Evolutionary conservation across 2,113 vertebrate species (phyloP), one percentile per base, ranked within the genome.

Genomic region (Thymallus thymallus): DNA sequence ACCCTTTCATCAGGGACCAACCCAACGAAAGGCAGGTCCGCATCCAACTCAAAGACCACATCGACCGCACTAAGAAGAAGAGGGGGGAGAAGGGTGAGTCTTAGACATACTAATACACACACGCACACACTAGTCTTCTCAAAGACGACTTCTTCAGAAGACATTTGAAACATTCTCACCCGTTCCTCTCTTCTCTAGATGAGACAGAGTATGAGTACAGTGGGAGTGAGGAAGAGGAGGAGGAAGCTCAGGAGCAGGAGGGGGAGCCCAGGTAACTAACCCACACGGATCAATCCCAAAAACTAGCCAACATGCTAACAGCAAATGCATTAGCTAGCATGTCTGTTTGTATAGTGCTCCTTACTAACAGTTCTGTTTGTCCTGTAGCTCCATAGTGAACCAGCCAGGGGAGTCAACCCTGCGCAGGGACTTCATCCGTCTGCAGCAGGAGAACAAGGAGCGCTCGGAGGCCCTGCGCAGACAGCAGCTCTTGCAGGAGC

Each of bases 391-490:
- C 76, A 99, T 99, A 64, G 97, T 99, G 78, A 99, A 99, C 24
- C 96, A 98, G 77, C 97, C 97, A 29, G 98, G 98, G 2, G 98
- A 99, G 91, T 99, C 98, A 0, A 99, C 98, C 0, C 89, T 99
- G 74, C 94, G 98, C 13, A 93, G 98, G 26, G 98, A 99, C 92
- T 99, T 99, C 90, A 93, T 99, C 89, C 95, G 98, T 1, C 91
- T 99, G 63, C 98, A 99, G 91, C 96, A 99, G 92, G 98, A 99
- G 91, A 99, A 99, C 89, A 98, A 99, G 94, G 97, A 99, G 75
- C 94, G 97, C 0, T 98, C 96, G 0, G 97, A 98, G 89, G 97
- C 97, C 2, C 93, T 98, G 73, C 92, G 97, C 62, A 92, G 97
- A 55, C 97, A 99, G 88, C 97, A 99, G 89, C 94, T 96, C 48